phyloP scores from a whole-genome alignment of 2,113 vertebrate genomes.

The Oreochromis tanganicae region DNA sequence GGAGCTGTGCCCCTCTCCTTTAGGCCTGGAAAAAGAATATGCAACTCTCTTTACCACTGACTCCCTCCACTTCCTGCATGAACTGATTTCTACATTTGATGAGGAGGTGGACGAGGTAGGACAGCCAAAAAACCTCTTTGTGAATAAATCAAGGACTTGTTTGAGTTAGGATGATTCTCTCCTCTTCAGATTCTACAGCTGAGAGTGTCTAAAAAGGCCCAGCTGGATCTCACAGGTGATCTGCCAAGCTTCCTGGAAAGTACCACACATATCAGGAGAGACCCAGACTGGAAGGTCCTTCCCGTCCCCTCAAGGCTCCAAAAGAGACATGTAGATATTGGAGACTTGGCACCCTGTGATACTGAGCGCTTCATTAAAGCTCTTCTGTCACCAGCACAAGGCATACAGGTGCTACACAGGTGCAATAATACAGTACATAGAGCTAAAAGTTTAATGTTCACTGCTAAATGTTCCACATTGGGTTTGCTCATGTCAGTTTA shows the following conservation, averaged over 20 bases:
- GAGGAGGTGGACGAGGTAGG: conserved; percentile 71
- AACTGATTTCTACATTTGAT: conserved; percentile 71
- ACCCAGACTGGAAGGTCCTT: conserved; percentile 69
- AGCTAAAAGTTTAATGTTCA: not conserved
- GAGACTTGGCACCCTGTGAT: conserved; percentile 73
- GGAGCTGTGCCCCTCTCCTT: conserved; percentile 67
- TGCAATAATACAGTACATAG: not conserved
- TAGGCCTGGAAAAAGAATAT: conserved; percentile 61
- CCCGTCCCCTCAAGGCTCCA: conserved; percentile 68
- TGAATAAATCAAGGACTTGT: not conserved
- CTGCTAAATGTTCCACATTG: not conserved
- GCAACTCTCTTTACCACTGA: conserved; percentile 64
- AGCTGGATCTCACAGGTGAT: conserved; percentile 67
- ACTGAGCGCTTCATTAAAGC: conserved; percentile 63
- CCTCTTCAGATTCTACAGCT: conserved; percentile 58
- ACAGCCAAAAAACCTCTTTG: not conserved
- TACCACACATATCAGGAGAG: conserved; percentile 55
- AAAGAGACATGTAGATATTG: conserved; percentile 75
- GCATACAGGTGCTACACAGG: conserved; percentile 67
- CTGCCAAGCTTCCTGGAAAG: conserved; percentile 66
- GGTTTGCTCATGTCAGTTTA: not conserved
- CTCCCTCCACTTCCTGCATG: conserved; percentile 66
- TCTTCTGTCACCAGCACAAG: conserved; percentile 71
- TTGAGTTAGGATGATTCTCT: not conserved
- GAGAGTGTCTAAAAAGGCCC: conserved; percentile 66